Percentiles rank a stretch among this genome's conserved stretches.
Evolutionary conservation across 2,888 invertebrate genomes (phyloP).

Genomic region (Apamea epomidion): DNA sequence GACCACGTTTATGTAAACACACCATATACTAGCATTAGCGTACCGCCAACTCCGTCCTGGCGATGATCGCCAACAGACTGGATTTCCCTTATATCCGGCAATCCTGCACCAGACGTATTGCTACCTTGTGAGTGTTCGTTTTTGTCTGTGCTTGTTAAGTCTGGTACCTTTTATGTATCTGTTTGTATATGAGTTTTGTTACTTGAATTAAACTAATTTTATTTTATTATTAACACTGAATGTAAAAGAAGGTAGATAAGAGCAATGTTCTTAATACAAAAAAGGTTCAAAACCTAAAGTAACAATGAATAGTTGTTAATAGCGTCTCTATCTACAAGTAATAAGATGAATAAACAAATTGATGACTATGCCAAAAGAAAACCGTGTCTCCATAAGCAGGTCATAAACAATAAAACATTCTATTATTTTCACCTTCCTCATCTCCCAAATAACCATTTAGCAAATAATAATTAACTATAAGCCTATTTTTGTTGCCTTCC

Average conservation of each 20-base stretch:
- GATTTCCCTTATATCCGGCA: no score
- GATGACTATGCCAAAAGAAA: not conserved
- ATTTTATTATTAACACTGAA: no score
- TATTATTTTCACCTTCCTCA: not conserved
- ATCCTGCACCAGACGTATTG: no score
- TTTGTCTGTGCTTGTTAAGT: no score
- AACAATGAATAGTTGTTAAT: not conserved
- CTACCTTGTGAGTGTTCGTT: no score
- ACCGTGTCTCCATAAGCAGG: not conserved
- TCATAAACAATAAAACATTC: slow-evolving; percentile 10
- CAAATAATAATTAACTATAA: slow-evolving; percentile 48
- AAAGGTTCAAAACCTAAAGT: not conserved
- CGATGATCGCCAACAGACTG: no score
- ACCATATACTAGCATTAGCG: not conserved
- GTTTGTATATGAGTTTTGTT: no score
- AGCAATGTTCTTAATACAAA: not conserved
- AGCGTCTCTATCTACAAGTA: not conserved
- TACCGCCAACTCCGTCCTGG: no score
- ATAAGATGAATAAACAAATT: not conserved
- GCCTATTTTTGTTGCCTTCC: slow-evolving; percentile 38
- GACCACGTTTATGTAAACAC: not conserved
- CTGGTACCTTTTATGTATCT: no score
- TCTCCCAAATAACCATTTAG: slow-evolving; percentile 32
- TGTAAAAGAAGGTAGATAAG: not conserved
- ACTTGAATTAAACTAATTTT: no score